phyloP scores from a whole-genome alignment of 2,113 vertebrate genomes.

The Lycaon pictus region DNA sequence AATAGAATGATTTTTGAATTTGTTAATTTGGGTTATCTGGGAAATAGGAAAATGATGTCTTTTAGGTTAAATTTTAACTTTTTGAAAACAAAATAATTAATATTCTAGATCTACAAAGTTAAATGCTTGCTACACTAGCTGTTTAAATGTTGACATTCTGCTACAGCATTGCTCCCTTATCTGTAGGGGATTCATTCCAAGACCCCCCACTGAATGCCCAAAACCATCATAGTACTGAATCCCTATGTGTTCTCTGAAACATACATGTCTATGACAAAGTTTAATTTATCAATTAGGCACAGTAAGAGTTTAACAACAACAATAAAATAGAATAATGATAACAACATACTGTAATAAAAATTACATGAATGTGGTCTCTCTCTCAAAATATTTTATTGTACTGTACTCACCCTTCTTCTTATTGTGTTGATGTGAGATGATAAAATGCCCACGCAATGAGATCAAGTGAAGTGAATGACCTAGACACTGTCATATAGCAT shows the following conservation, averaged over 20 bases:
- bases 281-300: not conserved
- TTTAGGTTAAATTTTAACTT: conserved; percentile 3
- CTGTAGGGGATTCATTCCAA: not conserved
- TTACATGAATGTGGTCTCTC: not conserved
- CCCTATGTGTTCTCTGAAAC: not conserved
- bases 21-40: not conserved
- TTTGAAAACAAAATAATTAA: not conserved
- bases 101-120: not conserved
- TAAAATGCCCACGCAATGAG: not conserved
- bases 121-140: conserved; percentile 60
- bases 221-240: not conserved
- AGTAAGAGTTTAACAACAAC: not conserved
- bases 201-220: not conserved
- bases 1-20: not conserved
- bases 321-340: not conserved
- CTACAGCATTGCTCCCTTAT: not conserved
- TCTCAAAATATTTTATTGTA: not conserved
- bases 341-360: not conserved
- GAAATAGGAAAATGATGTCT: not conserved
- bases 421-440: not conserved
- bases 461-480: not conserved
- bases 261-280: not conserved
- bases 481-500: not conserved
- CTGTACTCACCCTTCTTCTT: not conserved
- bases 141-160: conserved; percentile 70